Conservation (phyloP, 2,113 vertebrate species). For the Sardina pilchardus region DNA sequence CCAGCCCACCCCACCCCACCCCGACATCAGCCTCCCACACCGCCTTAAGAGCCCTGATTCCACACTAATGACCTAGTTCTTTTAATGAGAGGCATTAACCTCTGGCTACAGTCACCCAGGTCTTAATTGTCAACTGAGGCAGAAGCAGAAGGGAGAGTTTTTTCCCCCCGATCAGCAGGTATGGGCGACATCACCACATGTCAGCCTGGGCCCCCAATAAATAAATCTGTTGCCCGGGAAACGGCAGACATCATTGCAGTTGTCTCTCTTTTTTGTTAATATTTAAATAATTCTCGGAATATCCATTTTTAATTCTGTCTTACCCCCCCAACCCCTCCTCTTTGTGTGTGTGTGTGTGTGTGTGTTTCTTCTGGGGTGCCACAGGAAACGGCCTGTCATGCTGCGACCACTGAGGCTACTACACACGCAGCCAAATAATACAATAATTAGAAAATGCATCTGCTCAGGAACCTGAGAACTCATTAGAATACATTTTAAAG, state of each 20-base stretch:
- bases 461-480: slow-evolving; percentile 73
- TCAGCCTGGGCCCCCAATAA: slow-evolving; percentile 86
- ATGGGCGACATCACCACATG: slow-evolving; percentile 88
- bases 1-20: slow-evolving; percentile 72
- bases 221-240: slow-evolving; percentile 88
- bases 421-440: slow-evolving; percentile 78
- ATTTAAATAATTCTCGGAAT: slow-evolving; percentile 25
- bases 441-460: slow-evolving; percentile 83
- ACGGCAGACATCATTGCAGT: slow-evolving; percentile 73
- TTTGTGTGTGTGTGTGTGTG: background rate
- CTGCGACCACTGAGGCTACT: slow-evolving; percentile 72
- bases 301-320: slow-evolving; percentile 19
- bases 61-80: slow-evolving; percentile 99
- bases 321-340: background rate
- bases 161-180: slow-evolving; percentile 90
- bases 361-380: slow-evolving; percentile 35
- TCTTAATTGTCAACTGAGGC: slow-evolving; percentile 98
- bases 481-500: slow-evolving; percentile 69
- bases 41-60: slow-evolving; percentile 99
- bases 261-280: slow-evolving; percentile 46
- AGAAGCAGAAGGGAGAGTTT: slow-evolving; percentile 81
- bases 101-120: slow-evolving; percentile 99
- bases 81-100: slow-evolving; percentile 99
- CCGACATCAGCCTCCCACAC: slow-evolving; percentile 60
- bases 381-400: slow-evolving; percentile 75